phyloP scores from a whole-genome alignment of 1,140 invertebrate genomes.

The Rhopalosiphum padi region DNA sequence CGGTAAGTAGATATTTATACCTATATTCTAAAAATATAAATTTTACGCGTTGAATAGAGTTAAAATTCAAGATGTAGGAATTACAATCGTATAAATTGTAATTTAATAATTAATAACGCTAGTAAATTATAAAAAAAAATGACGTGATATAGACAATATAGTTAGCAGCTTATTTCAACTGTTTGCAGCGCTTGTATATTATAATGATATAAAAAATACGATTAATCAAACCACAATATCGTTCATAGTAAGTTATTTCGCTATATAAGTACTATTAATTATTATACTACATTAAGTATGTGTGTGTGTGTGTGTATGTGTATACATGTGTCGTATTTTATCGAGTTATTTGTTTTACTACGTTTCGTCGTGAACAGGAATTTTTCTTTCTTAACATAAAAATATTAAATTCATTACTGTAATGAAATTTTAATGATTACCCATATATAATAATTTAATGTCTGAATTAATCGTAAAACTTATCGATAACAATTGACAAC shows the following conservation, averaged over 20 bases:
- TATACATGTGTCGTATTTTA: too few species aligned
- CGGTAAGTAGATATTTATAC: too few species aligned
- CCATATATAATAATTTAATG: neutral
- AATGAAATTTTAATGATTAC: neutral
- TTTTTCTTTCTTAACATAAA: neutral
- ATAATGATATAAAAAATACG: neutral
- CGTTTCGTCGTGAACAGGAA: neutral
- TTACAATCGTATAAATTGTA: neutral
- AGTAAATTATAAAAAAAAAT: neutral
- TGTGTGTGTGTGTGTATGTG: too few species aligned
- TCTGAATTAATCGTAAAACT: neutral
- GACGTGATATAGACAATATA: neutral
- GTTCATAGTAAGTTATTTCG: too few species aligned
- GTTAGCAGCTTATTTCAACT: neutral
- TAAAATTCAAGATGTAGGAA: neutral
- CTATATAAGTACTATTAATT: too few species aligned
- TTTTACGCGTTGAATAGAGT: neutral
- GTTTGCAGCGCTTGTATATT: neutral
- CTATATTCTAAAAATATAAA: neutral
- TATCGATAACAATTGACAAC: neutral
- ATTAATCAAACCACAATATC: neutral
- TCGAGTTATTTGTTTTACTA: neutral
- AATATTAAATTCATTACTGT: neutral
- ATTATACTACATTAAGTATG: too few species aligned
- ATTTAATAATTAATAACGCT: neutral